phyloP scores from a whole-genome alignment of 2,113 vertebrate genomes.

The Smithornis capensis region DNA sequence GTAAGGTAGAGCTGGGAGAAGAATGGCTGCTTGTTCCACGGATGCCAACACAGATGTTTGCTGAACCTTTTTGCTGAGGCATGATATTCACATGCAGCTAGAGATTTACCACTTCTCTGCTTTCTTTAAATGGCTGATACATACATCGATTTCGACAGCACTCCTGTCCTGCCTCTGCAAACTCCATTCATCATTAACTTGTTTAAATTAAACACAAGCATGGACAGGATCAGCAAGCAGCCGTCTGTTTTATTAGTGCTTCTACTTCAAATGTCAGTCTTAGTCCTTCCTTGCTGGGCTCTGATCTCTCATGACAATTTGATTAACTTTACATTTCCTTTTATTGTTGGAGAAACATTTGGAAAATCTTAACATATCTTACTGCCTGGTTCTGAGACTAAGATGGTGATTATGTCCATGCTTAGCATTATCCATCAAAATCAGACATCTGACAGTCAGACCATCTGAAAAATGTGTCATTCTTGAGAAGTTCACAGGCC shows the following conservation, averaged over 20 bases:
- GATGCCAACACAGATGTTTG: background rate
- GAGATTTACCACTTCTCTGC: conserved; percentile 47
- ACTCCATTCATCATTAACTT: conserved; percentile 17
- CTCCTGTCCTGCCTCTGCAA: conserved; percentile 12
- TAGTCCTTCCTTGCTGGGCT: conserved; percentile 51
- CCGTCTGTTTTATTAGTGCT: conserved; percentile 60
- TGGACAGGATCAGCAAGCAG: conserved; percentile 51
- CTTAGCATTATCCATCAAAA: conserved; percentile 58
- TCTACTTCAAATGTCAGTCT: conserved; percentile 62
- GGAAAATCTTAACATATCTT: conserved; percentile 64
- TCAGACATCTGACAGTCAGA: conserved; percentile 52
- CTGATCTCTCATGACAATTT: conserved; percentile 72
- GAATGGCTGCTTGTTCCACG: background rate
- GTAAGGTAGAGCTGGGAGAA: background rate
- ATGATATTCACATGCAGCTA: background rate
- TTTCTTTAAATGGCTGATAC: conserved; percentile 46
- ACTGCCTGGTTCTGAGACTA: conserved; percentile 23
- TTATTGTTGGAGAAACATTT: conserved; percentile 68
- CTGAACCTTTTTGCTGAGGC: background rate
- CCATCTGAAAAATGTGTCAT: conserved; percentile 12
- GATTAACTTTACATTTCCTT: conserved; percentile 73
- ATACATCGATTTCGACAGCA: conserved; percentile 32
- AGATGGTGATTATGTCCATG: conserved; percentile 50
- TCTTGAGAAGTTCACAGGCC: background rate
- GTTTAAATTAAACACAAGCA: conserved; percentile 64